Conservation (phyloP, 2,113 vertebrate species). For the Chrysochloris asiatica region DNA sequence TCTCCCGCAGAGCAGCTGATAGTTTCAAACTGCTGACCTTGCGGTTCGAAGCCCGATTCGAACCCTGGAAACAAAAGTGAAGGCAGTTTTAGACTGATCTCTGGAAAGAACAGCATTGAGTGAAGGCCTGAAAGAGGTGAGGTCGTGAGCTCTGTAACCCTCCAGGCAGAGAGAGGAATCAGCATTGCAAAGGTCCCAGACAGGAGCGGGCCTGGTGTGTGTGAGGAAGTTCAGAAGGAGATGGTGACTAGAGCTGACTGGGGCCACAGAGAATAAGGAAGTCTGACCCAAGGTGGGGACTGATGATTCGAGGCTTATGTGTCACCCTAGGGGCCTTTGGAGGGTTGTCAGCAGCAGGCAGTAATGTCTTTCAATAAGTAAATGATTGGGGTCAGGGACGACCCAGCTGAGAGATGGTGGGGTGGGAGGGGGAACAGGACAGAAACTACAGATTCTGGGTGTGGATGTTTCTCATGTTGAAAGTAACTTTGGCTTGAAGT, state of each 20-base stretch:
- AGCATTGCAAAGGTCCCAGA: conserved; percentile 2
- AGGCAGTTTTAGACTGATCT: not conserved
- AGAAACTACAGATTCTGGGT: not conserved
- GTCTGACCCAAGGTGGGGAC: too few relatives aligned
- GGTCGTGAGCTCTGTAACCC: not conserved
- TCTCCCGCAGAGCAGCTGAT: too few relatives aligned
- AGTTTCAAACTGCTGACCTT: too few relatives aligned
- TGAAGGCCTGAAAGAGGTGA: not conserved
- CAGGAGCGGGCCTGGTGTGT: not conserved
- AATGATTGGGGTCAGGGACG: not conserved
- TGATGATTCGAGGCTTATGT: not conserved
- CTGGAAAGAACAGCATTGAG: not conserved
- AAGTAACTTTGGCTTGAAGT: not conserved
- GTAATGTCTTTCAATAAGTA: not conserved
- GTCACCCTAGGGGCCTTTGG: not conserved
- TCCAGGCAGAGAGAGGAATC: not conserved
- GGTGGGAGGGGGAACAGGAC: too few relatives aligned
- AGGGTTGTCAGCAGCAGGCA: not conserved
- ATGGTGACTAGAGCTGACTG: not conserved
- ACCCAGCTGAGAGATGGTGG: not conserved
- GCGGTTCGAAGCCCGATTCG: too few relatives aligned
- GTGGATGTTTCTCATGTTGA: not conserved
- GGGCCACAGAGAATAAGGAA: not conserved
- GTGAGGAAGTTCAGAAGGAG: not conserved
- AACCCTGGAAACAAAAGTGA: not conserved